Percentiles rank a stretch among this genome's conserved stretches.
Conservation (phyloP, 2,113 vertebrate genomes). For the Nesogale talazaci region DNA sequence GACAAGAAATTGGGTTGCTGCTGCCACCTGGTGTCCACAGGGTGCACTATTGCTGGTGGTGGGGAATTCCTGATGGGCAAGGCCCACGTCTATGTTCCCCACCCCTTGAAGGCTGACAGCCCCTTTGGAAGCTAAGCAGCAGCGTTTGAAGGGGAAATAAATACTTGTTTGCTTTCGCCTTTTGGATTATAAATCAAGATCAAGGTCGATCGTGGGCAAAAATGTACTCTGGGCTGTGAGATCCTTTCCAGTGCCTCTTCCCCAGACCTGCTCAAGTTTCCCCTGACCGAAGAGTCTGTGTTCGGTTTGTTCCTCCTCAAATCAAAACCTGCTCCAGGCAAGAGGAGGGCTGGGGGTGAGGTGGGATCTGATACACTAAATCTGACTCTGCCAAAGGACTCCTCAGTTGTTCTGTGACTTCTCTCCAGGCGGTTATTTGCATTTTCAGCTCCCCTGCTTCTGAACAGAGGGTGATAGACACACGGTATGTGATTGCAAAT, state of each 20-base stretch:
- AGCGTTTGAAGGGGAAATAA: not conserved
- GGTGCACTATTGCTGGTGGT: not conserved
- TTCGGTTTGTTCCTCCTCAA: not conserved
- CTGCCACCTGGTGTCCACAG: conserved; percentile 69
- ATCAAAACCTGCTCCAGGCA: not conserved
- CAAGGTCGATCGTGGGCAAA: not conserved
- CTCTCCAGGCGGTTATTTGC: no score
- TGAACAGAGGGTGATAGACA: not conserved
- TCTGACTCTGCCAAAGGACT: not conserved
- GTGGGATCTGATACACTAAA: not conserved
- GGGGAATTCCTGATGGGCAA: no score
- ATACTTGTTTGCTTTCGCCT: not conserved
- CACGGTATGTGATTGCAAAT: not conserved
- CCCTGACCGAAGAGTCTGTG: not conserved
- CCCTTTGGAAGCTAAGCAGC: not conserved
- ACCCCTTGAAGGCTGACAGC: not conserved
- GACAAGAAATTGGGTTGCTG: conserved; percentile 57
- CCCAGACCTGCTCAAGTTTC: not conserved
- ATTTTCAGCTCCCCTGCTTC: not conserved
- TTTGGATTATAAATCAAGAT: conserved; percentile 40
- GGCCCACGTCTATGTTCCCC: not conserved
- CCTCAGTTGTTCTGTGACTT: not conserved
- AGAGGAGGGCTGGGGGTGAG: not conserved
- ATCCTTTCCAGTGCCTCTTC: not conserved
- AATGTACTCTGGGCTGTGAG: not conserved